phyloP scores from a whole-genome alignment of 2,888 invertebrate species.

The Ornithoptera alexandrae region DNA sequence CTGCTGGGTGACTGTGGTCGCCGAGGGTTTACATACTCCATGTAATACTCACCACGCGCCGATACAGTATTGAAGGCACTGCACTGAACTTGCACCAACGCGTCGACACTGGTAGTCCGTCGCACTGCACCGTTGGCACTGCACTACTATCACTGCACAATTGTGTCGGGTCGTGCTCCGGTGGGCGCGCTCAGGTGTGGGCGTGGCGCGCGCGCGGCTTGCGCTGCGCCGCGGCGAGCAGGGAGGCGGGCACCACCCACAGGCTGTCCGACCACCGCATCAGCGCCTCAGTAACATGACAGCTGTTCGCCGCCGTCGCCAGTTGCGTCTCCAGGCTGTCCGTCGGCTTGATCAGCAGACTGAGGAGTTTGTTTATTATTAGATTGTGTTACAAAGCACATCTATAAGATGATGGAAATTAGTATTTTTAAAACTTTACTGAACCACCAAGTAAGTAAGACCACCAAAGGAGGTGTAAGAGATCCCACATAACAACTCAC shows the following conservation, averaged over 20 bases:
- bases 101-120: too few relatives aligned
- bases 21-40: too few relatives aligned
- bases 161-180: background rate
- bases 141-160: background rate
- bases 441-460: too few relatives aligned
- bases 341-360: constrained; percentile 81
- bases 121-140: background rate
- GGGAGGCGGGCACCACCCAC: constrained; percentile 88
- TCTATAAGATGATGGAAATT: too few relatives aligned
- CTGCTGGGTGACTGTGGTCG: too few relatives aligned
- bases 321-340: constrained; percentile 85
- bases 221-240: constrained; percentile 80
- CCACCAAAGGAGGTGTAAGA: too few relatives aligned
- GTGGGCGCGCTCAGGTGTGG: constrained; percentile 48
- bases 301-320: constrained; percentile 92
- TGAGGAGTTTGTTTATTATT: constrained; percentile 46
- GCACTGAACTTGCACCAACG: background rate
- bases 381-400: background rate
- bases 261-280: constrained; percentile 88
- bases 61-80: background rate
- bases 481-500: too few relatives aligned
- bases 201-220: constrained; percentile 61
- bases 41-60: too few relatives aligned
- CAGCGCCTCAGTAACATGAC: constrained; percentile 90
- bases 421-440: too few relatives aligned